Evolutionary conservation across 92 coral and sea anemone genomes (phyloP).

Genomic region (Phymanthus crucifer): DNA sequence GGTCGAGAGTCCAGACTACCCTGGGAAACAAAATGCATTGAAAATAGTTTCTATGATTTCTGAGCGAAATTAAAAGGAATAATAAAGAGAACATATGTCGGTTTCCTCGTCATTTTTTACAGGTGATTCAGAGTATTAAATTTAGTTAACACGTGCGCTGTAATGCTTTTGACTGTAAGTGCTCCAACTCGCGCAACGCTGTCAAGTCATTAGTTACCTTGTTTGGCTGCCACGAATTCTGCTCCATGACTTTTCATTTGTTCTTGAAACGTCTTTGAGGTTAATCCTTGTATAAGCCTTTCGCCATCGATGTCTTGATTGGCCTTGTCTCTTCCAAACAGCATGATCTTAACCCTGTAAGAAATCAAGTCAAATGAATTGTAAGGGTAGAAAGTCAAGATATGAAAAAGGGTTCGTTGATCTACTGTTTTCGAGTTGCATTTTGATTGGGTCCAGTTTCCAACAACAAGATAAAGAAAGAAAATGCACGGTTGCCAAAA

Average conservation of each 20-base stretch:
- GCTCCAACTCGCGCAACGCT: background rate
- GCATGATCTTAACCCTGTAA: constrained; percentile 51
- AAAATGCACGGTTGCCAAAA: too few species aligned
- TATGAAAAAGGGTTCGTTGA: background rate
- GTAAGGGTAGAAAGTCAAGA: background rate
- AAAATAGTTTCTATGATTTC: too few species aligned
- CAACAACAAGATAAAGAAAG: too few species aligned
- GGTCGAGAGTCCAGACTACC: too few species aligned
- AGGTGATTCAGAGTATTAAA: too few species aligned
- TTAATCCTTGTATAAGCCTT: constrained; percentile 35
- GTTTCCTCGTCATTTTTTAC: too few species aligned
- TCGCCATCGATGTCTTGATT: constrained; percentile 47
- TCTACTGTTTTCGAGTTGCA: background rate
- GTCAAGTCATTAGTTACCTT: constrained; percentile 15
- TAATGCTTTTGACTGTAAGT: too few species aligned
- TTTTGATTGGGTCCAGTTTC: too few species aligned
- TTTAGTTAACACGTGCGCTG: too few species aligned
- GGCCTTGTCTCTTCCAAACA: constrained; percentile 55
- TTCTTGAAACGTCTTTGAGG: constrained; percentile 37
- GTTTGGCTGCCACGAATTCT: constrained; percentile 42
- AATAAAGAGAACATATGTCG: too few species aligned
- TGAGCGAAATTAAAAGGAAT: too few species aligned
- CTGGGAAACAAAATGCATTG: too few species aligned
- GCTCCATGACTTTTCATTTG: constrained; percentile 51
- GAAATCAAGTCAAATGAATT: background rate